Evolutionary conservation across 2,797 vertebrate genomes (phyloP).

Genomic region (Chromis chromis): DNA sequence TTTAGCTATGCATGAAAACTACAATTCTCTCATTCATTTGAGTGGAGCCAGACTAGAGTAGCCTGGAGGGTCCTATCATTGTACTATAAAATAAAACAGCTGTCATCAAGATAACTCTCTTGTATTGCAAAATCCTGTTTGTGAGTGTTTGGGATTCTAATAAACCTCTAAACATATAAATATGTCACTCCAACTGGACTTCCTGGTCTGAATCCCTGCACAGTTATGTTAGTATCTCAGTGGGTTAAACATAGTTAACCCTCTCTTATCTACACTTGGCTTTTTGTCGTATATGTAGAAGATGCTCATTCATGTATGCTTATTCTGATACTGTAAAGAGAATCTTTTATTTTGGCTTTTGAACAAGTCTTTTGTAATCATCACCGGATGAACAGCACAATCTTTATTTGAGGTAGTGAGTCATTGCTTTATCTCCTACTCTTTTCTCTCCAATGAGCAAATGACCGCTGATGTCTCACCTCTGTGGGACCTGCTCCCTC

Average conservation of each 20-base stretch:
- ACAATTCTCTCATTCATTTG: too few relatives aligned
- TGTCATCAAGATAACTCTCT: not conserved
- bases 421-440: constrained; percentile 43
- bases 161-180: not conserved
- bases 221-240: not conserved
- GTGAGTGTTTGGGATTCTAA: not conserved
- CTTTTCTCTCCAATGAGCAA: constrained; percentile 50
- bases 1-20: not conserved
- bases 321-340: not conserved
- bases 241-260: not conserved
- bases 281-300: not conserved
- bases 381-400: not conserved
- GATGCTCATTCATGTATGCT: not conserved
- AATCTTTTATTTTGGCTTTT: not conserved
- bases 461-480: constrained; percentile 62
- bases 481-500: constrained; percentile 53
- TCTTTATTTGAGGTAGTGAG: constrained; percentile 40
- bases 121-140: not conserved
- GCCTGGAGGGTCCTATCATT: not conserved
- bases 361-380: constrained; percentile 7
- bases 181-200: not conserved
- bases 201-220: not conserved
- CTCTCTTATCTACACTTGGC: not conserved
- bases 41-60: not conserved
- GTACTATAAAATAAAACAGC: not conserved